Evolutionary conservation across 2,888 invertebrate species (phyloP).

Genomic region (Crossocerus cetratus): DNA sequence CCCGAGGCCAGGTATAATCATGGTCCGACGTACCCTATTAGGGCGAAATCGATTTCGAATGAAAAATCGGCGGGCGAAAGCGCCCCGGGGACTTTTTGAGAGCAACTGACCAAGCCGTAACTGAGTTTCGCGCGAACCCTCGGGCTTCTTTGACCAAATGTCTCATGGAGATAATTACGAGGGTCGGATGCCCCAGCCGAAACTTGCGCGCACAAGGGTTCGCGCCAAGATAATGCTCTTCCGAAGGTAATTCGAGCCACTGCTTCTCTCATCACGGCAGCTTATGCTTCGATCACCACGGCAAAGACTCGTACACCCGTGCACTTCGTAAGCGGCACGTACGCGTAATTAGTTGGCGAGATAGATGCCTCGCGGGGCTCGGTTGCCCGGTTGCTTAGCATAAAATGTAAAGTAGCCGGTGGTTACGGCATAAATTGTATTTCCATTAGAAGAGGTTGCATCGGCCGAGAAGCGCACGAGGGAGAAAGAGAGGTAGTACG

Average conservation of each 20-base stretch:
- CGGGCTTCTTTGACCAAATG: conserved; percentile 70
- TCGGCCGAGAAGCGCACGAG: conserved; percentile 18
- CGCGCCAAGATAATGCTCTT: conserved; percentile 44
- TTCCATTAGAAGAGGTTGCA: conserved; percentile 70
- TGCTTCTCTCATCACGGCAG: conserved; percentile 28
- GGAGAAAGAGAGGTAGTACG: conserved; percentile 43
- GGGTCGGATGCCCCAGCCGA: conserved; percentile 58
- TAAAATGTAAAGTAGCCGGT: conserved; percentile 72
- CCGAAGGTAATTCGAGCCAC: conserved; percentile 12
- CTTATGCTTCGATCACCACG: background rate
- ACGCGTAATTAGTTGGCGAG: conserved; percentile 46
- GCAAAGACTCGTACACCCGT: background rate
- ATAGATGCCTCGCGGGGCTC: conserved; percentile 47
- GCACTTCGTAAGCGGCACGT: conserved; percentile 4
- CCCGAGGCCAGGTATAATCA: conserved; percentile 48
- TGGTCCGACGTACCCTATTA: conserved; percentile 61
- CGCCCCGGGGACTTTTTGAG: conserved; percentile 65
- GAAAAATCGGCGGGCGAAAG: conserved; percentile 67
- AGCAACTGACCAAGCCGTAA: conserved; percentile 70
- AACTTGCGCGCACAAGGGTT: conserved; percentile 35
- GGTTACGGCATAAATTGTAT: conserved; percentile 74
- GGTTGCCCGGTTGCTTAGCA: conserved; percentile 67
- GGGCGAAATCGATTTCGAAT: conserved; percentile 62
- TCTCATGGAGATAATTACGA: conserved; percentile 70
- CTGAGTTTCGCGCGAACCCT: conserved; percentile 63